Percentiles rank a stretch among this genome's conserved stretches.
Evolutionary conservation across 2,113 vertebrate genomes (phyloP).

Genomic region (Bos javanicus): DNA sequence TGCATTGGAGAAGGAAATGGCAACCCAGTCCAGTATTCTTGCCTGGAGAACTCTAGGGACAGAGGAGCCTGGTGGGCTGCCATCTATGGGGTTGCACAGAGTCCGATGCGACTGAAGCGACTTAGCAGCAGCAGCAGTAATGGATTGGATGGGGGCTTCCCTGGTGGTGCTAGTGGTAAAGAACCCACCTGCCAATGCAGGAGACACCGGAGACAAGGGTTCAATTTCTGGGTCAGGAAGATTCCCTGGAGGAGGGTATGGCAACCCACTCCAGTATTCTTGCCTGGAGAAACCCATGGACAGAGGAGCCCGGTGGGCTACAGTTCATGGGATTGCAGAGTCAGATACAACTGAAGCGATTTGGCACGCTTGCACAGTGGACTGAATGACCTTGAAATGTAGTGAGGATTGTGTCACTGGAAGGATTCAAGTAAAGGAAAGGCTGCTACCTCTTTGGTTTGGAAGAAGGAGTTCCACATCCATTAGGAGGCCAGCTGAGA

Average conservation of each 20-base stretch:
- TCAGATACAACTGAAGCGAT: neutral
- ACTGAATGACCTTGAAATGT: neutral
- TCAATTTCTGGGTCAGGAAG: neutral
- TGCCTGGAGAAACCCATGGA: neutral
- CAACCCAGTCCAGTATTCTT: too few species aligned
- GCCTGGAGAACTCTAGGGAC: too few species aligned
- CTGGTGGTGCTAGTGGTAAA: neutral
- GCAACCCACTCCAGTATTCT: neutral
- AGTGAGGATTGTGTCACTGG: neutral
- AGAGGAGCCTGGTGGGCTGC: too few species aligned
- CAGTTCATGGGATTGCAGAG: neutral
- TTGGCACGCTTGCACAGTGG: accelerated
- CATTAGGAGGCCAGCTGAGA: neutral
- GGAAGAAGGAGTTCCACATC: neutral
- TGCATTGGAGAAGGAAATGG: too few species aligned
- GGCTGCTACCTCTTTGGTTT: neutral
- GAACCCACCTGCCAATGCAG: neutral
- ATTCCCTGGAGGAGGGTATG: neutral
- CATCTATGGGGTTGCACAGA: accelerated
- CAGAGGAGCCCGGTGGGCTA: neutral
- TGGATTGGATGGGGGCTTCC: neutral
- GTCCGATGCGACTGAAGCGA: accelerated
- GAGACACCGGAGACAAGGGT: neutral
- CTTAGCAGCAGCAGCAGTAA: neutral
- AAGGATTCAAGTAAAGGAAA: neutral